Evolutionary conservation across 2,888 invertebrate species (phyloP), one percentile per base, ranked within the genome.

Genomic region (Crossocerus cetratus): DNA sequence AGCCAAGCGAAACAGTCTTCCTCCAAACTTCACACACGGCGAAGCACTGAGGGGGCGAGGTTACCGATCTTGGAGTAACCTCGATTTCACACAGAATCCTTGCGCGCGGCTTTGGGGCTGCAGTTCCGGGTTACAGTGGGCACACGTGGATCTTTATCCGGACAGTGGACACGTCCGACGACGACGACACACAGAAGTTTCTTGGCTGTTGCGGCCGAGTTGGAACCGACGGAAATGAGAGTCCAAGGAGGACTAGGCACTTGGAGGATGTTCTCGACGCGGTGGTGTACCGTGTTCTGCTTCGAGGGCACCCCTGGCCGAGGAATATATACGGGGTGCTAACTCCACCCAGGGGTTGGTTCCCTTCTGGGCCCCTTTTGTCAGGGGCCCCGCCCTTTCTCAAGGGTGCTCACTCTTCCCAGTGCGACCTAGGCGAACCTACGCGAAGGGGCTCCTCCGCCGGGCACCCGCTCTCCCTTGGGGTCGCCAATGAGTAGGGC

Each of bases 261-360:
- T 60, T 42, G 8, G 32, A n/a, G 20, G 65, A 64, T 72, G 69
- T 45, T 60, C 32, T 23, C 81, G 22, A 76, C 72, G 74, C 84
- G 82, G 74, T 66, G 80, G 78, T 83, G 70, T 68, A 81, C 79
- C 79, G 80, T 80, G 79, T 78, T 88, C 83, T 89, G 85, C 69
- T 78, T 45, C 77, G 77, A 58, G 63, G 64, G 78, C 74, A 82
- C 71, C 74, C 80, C 72, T 49, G 57, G 59, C 49, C 66, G 49
- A 69, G 57, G 21, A 80, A 32, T 86, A 86, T 88, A 87, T 86
- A 87, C 74, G 76, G 81, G 82, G 75, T 82, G 76, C 62, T 82
- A 86, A 88, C 90, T 90, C 90, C 90, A 88, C 90, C 90, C 87
- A 87, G 86, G 88, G 90, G 89, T 86, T 88, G 89, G 86, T 85